Evolutionary conservation across 2,888 invertebrate species (phyloP).

Genomic region (Yponomeuta sedellus): DNA sequence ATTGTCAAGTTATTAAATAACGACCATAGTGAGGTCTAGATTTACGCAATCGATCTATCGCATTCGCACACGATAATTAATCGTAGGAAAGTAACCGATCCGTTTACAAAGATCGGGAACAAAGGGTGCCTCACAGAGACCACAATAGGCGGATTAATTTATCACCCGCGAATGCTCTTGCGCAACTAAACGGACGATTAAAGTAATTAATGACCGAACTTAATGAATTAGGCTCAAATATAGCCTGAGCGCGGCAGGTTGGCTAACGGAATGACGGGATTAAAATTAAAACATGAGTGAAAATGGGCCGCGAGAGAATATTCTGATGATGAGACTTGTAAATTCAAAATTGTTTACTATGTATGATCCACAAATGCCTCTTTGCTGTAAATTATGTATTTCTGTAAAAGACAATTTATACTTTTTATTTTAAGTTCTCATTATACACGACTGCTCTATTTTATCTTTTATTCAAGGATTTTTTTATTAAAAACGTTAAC

Average conservation of each 20-base stretch:
- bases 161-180: conserved; percentile 58
- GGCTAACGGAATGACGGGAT: background rate
- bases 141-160: conserved; percentile 69
- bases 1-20: conserved; percentile 3
- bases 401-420: too few species aligned
- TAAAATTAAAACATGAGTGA: too few species aligned
- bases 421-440: too few species aligned
- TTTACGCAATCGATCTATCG: conserved; percentile 29
- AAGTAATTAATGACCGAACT: conserved; percentile 65
- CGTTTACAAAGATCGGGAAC: conserved; percentile 49
- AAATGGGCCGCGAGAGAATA: too few species aligned
- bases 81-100: conserved; percentile 40
- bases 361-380: too few species aligned
- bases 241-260: background rate
- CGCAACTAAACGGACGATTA: conserved; percentile 57
- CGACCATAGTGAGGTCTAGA: conserved; percentile 1
- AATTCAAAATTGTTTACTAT: too few species aligned
- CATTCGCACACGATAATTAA: conserved; percentile 40
- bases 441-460: too few species aligned
- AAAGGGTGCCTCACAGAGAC: conserved; percentile 54
- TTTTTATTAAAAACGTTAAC: too few species aligned
- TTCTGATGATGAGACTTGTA: too few species aligned
- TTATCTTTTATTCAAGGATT: too few species aligned
- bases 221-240: conserved; percentile 44
- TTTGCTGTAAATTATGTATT: too few species aligned